These are phyloP conservation scores for Chelon auratus DNA, from an alignment of 2,797 vertebrate genomes.

Conservation along the genomic window DNA sequence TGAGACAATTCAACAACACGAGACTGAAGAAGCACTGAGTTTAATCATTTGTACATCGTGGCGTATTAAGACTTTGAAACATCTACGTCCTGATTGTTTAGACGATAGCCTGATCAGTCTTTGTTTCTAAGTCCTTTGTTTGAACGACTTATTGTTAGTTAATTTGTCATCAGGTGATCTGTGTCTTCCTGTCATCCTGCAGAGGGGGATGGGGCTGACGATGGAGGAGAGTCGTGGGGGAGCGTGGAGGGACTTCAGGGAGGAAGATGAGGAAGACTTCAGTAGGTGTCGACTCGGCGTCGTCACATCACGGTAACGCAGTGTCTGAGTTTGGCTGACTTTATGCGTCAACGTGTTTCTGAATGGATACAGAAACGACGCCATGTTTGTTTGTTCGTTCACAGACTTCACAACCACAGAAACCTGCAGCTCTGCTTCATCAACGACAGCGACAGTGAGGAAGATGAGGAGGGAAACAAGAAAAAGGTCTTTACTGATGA, in stretches of 20 bases:
- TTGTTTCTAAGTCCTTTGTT: too few species aligned
- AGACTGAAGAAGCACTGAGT: too few species aligned
- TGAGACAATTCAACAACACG: background rate
- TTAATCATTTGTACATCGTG: too few species aligned
- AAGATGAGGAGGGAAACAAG: constrained; percentile 65
- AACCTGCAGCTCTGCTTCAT: constrained; percentile 89
- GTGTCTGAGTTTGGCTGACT: too few species aligned
- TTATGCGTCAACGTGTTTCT: too few species aligned
- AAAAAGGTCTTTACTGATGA: too few species aligned
- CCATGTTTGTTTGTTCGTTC: too few species aligned
- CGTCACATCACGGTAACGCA: constrained; percentile 59
- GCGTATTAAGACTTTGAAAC: too few species aligned
- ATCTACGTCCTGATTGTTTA: background rate
- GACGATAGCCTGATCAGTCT: background rate
- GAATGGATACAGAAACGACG: too few species aligned
- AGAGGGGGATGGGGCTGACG: constrained; percentile 45
- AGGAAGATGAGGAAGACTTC: constrained; percentile 48
- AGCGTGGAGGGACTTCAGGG: constrained; percentile 41
- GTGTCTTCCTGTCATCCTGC: constrained; percentile 15
- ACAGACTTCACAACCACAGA: constrained; percentile 83
- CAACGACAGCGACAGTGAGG: constrained; percentile 88
- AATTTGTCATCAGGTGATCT: too few species aligned
- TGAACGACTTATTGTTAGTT: too few species aligned
- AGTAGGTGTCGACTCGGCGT: constrained; percentile 50
- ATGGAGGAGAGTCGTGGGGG: constrained; percentile 21